phyloP scores from a whole-genome alignment of 1,140 invertebrate genomes.

The Laupala kohalensis region DNA sequence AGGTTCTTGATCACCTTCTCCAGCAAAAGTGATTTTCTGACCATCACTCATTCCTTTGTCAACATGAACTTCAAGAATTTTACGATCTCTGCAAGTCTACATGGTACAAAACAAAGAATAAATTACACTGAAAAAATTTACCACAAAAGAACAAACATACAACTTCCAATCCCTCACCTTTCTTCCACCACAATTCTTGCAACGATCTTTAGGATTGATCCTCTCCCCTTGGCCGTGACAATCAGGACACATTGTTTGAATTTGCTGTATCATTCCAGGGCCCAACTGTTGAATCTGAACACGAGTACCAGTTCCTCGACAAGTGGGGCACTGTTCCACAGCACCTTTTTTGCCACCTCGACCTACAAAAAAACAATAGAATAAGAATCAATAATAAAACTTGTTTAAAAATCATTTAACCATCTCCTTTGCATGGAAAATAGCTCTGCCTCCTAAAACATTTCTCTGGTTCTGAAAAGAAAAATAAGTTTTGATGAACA shows the following conservation, averaged over 20 bases:
- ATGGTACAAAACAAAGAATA: constrained; percentile 2
- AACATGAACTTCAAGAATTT: constrained; percentile 94
- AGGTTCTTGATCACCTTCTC: constrained; percentile 96
- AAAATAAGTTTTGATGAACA: no score
- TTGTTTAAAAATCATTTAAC: no score
- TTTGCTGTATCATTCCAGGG: constrained; percentile 93
- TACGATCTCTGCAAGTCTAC: constrained; percentile 70
- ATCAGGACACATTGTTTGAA: constrained; percentile 76
- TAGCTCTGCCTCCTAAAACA: no score
- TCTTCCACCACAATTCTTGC: constrained; percentile 82
- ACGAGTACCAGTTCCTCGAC: constrained; percentile 83
- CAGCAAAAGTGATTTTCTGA: constrained; percentile 87
- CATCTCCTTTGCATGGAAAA: no score
- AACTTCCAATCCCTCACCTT: constrained; percentile 36
- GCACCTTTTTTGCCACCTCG: constrained; percentile 89
- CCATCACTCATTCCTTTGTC: constrained; percentile 97
- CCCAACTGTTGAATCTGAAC: constrained; percentile 84
- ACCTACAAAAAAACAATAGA: constrained; percentile 31
- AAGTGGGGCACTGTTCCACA: constrained; percentile 73
- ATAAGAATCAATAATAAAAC: no score
- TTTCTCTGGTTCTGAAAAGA: no score
- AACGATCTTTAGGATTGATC: constrained; percentile 78
- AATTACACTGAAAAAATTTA: background rate
- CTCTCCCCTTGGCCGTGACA: constrained; percentile 82
- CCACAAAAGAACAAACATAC: background rate